Evolutionary conservation across 1,140 invertebrate species (phyloP).

Genomic region (Berghia stephanieae): DNA sequence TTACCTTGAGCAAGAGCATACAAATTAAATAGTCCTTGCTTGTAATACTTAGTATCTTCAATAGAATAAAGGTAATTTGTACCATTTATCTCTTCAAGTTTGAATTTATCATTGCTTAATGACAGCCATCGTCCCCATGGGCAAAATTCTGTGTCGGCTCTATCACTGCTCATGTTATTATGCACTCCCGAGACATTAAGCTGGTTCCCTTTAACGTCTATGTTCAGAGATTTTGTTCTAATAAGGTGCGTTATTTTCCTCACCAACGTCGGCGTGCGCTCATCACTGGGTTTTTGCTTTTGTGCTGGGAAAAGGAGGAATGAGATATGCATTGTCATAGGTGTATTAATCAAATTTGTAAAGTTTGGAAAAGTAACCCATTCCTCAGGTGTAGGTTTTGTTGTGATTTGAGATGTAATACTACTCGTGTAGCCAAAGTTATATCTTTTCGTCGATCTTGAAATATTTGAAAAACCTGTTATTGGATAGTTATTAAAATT

Average conservation of each 20-base stretch:
- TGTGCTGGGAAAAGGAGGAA: constrained; percentile 45
- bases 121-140: constrained; percentile 8
- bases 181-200: constrained; percentile 34
- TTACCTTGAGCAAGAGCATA: constrained; percentile 45
- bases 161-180: constrained; percentile 23
- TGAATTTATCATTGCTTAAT: constrained; percentile 15
- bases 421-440: not conserved
- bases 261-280: constrained; percentile 33
- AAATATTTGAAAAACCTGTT: not conserved
- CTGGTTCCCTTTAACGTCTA: constrained; percentile 49
- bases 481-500: too few species aligned
- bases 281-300: constrained; percentile 24
- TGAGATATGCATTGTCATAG: constrained; percentile 27
- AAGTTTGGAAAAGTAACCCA: too few species aligned
- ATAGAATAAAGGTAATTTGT: constrained; percentile 41
- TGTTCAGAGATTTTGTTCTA: constrained; percentile 43
- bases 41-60: constrained; percentile 45
- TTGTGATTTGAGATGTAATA: not conserved
- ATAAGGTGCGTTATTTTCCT: constrained; percentile 42
- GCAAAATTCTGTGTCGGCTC: constrained; percentile 19
- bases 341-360: too few species aligned
- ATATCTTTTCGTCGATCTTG: not conserved
- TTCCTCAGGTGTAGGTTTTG: too few species aligned
- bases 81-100: not conserved
- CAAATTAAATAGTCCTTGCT: constrained; percentile 53